Conservation (phyloP, 1,140 invertebrate genomes). For the Tachypleus tridentatus region DNA sequence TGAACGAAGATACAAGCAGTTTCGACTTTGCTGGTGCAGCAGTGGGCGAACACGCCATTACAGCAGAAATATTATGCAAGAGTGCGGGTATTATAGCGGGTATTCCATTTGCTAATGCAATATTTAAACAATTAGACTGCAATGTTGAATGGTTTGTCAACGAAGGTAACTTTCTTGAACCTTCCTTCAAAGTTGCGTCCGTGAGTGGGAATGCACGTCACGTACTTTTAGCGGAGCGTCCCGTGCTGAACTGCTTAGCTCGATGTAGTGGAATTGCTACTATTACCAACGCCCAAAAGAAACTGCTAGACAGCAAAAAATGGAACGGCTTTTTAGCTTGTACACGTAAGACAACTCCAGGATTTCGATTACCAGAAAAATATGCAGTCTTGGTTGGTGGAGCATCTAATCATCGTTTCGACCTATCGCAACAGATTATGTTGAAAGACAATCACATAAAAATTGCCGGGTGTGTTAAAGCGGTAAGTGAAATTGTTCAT, state of each 20-base stretch:
- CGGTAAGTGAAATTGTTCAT: conserved; percentile 28
- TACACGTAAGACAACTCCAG: conserved; percentile 40
- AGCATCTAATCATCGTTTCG: conserved; percentile 35
- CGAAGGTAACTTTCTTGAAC: conserved; percentile 29
- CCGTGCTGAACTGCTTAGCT: conserved; percentile 35
- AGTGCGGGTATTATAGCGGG: conserved; percentile 35
- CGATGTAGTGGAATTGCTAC: conserved; percentile 39
- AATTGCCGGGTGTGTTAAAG: conserved; percentile 33
- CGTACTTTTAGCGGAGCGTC: conserved; percentile 37
- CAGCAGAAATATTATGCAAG: conserved; percentile 32
- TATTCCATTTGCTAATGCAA: conserved; percentile 35
- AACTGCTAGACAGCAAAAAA: conserved; percentile 18
- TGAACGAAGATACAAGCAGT: conserved; percentile 13
- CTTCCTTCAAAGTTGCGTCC: conserved; percentile 25
- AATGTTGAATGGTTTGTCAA: conserved; percentile 29
- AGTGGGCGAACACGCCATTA: conserved; percentile 29
- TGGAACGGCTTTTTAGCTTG: conserved; percentile 37
- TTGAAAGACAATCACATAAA: conserved; percentile 41
- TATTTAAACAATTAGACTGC: conserved; percentile 36
- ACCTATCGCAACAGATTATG: conserved; percentile 40
- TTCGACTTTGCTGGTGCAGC: conserved; percentile 19
- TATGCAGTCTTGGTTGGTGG: conserved; percentile 39
- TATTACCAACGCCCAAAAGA: conserved; percentile 20
- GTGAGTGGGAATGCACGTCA: conserved; percentile 33
- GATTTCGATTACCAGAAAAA: conserved; percentile 40